phyloP scores from a whole-genome alignment of 2,113 vertebrate genomes.

The Paraplagusia blochii region DNA sequence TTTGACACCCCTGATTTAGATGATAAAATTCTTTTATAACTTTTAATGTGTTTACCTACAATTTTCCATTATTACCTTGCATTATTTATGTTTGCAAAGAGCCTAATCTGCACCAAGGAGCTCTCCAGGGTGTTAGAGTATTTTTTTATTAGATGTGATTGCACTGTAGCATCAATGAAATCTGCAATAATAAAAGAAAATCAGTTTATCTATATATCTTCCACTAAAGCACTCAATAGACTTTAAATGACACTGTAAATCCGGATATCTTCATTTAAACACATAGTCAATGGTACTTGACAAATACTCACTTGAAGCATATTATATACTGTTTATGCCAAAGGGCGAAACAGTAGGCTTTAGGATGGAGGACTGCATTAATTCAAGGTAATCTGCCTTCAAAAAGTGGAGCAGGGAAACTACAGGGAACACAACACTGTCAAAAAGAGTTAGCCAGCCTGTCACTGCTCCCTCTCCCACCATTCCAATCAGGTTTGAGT shows the following conservation, averaged over 20 bases:
- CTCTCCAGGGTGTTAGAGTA: too few relatives aligned
- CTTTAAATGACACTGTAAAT: not conserved
- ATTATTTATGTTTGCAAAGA: not conserved
- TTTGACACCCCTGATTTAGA: not conserved
- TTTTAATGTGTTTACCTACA: too few relatives aligned
- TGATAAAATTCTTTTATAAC: not conserved
- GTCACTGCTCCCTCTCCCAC: conserved; percentile 20
- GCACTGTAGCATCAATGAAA: too few relatives aligned
- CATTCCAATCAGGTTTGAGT: conserved; percentile 24
- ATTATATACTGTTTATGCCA: conserved; percentile 18
- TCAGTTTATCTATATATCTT: not conserved
- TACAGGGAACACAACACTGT: conserved; percentile 36
- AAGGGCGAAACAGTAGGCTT: conserved; percentile 12
- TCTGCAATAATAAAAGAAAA: too few relatives aligned
- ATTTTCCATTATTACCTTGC: not conserved
- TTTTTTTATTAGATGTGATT: too few relatives aligned
- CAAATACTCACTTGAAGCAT: conserved; percentile 24
- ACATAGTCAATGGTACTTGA: conserved; percentile 16
- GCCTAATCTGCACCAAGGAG: too few relatives aligned
- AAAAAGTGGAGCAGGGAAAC: conserved; percentile 41
- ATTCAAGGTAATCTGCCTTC: conserved; percentile 48
- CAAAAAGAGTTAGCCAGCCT: conserved; percentile 36
- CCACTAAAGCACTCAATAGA: not conserved
- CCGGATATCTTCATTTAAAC: not conserved
- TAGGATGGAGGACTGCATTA: conserved; percentile 21